phyloP scores from a whole-genome alignment of 2,888 invertebrate species.

The Eristalis pertinax region DNA sequence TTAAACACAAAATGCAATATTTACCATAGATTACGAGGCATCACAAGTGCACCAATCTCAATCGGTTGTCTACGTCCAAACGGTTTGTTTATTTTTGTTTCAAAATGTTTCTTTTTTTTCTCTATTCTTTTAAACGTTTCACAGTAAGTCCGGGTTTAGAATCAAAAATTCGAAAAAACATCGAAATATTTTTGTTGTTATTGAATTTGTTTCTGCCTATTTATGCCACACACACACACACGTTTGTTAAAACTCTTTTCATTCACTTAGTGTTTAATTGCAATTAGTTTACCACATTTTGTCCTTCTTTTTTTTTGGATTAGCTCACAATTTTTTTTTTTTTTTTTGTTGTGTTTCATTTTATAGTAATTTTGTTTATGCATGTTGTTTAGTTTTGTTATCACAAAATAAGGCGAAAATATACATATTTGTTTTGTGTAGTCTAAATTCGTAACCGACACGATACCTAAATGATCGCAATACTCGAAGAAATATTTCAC shows the following conservation, averaged over 20 bases:
- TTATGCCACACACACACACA: slow-evolving; percentile 30
- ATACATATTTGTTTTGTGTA: slow-evolving; percentile 39
- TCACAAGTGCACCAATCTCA: slow-evolving; percentile 48
- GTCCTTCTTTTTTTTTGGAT: neutral
- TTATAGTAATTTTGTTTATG: slow-evolving; percentile 34
- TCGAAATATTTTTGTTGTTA: slow-evolving; percentile 43
- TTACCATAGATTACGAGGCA: slow-evolving; percentile 50
- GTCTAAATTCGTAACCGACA: slow-evolving; percentile 65
- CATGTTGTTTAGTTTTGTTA: slow-evolving; percentile 22
- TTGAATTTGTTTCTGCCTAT: slow-evolving; percentile 43
- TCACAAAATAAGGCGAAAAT: slow-evolving; percentile 72
- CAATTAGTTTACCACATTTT: slow-evolving; percentile 21
- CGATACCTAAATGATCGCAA: neutral
- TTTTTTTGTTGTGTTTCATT: neutral
- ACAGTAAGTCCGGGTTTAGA: slow-evolving; percentile 68
- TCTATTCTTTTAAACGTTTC: slow-evolving; percentile 1
- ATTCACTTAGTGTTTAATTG: slow-evolving; percentile 30
- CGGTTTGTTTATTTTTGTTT: neutral
- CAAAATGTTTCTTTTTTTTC: neutral
- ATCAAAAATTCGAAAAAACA: slow-evolving; percentile 62
- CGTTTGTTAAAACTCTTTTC: slow-evolving; percentile 9
- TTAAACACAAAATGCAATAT: neutral
- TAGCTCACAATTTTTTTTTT: slow-evolving; percentile 7
- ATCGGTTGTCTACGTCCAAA: slow-evolving; percentile 21
- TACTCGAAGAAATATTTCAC: slow-evolving; percentile 11